phyloP scores from a whole-genome alignment of 2,797 vertebrate genomes.

The Lophius americanus region DNA sequence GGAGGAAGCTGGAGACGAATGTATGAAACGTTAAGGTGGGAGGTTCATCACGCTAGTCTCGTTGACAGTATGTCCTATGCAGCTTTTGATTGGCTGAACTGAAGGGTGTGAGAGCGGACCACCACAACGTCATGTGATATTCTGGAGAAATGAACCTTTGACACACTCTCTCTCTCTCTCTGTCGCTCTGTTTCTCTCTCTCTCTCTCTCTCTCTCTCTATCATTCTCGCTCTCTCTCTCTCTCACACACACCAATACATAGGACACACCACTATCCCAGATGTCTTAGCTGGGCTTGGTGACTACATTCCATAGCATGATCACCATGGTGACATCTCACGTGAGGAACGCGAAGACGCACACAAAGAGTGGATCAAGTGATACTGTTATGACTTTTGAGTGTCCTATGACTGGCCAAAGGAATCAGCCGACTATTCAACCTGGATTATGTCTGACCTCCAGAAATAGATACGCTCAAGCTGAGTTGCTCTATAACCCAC shows the following conservation, averaged over 20 bases:
- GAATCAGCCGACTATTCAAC: slow-evolving; percentile 32
- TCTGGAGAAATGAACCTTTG: slow-evolving; percentile 52
- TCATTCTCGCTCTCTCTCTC: slow-evolving; percentile 32
- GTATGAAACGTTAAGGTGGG: slow-evolving; percentile 27
- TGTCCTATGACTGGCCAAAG: slow-evolving; percentile 45
- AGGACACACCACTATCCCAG: slow-evolving; percentile 34
- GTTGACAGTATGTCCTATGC: slow-evolving; percentile 50
- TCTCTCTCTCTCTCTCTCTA: slow-evolving; percentile 30
- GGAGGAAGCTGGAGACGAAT: slow-evolving; percentile 21
- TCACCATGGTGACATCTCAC: slow-evolving; percentile 67
- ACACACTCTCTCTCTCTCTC: slow-evolving; percentile 33
- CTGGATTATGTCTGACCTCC: slow-evolving; percentile 53
- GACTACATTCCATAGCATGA: slow-evolving; percentile 71
- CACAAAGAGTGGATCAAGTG: slow-evolving; percentile 26
- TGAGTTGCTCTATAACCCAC: slow-evolving; percentile 25
- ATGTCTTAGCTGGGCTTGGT: slow-evolving; percentile 51
- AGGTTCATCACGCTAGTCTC: slow-evolving; percentile 32
- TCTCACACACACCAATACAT: slow-evolving; percentile 34
- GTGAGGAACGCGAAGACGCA: slow-evolving; percentile 38
- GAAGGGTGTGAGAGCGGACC: slow-evolving; percentile 73
- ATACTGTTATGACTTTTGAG: slow-evolving; percentile 58
- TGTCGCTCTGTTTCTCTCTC: slow-evolving; percentile 13
- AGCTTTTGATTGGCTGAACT: slow-evolving; percentile 75
- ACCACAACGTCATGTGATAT: slow-evolving; percentile 70
- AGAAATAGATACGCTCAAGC: slow-evolving; percentile 16